These are phyloP conservation scores for Nowickia ferox DNA, from an alignment of 2,888 invertebrate genomes.

Conservation along the genomic window DNA sequence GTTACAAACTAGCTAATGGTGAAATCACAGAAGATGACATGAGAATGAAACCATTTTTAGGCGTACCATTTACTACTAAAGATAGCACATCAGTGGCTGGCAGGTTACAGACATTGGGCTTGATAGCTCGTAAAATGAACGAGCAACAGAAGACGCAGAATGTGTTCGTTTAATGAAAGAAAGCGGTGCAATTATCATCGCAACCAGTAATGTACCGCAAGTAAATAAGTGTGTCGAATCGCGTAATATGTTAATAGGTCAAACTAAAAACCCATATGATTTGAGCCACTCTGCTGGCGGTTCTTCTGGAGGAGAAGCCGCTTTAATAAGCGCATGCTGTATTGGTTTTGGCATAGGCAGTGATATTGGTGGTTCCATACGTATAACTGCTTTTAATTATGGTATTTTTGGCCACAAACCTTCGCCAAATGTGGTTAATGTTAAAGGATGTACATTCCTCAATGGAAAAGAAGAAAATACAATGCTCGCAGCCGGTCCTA, in stretches of 20 bases:
- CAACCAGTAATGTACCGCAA: constrained; percentile 96
- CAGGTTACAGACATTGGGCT: constrained; percentile 88
- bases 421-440: constrained; percentile 85
- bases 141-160: constrained; percentile 90
- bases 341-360: constrained; percentile 93
- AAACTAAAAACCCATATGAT: constrained; percentile 96
- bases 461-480: constrained; percentile 88
- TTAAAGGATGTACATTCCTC: constrained; percentile 88
- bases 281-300: constrained; percentile 93
- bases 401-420: constrained; percentile 94
- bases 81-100: constrained; percentile 93
- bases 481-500: constrained; percentile 93
- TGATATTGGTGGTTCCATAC: constrained; percentile 98
- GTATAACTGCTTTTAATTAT: constrained; percentile 94
- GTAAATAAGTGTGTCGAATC: constrained; percentile 96
- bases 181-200: constrained; percentile 94
- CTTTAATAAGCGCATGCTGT: constrained; percentile 90
- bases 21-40: constrained; percentile 86
- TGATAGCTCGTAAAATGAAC: constrained; percentile 86
- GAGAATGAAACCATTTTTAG: constrained; percentile 90
- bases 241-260: constrained; percentile 93
- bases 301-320: constrained; percentile 94
- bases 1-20: constrained; percentile 86
- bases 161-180: constrained; percentile 88
- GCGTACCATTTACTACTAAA: constrained; percentile 96